phyloP scores from a whole-genome alignment of 2,113 vertebrate genomes.

The Gasterosteus nipponicus region DNA sequence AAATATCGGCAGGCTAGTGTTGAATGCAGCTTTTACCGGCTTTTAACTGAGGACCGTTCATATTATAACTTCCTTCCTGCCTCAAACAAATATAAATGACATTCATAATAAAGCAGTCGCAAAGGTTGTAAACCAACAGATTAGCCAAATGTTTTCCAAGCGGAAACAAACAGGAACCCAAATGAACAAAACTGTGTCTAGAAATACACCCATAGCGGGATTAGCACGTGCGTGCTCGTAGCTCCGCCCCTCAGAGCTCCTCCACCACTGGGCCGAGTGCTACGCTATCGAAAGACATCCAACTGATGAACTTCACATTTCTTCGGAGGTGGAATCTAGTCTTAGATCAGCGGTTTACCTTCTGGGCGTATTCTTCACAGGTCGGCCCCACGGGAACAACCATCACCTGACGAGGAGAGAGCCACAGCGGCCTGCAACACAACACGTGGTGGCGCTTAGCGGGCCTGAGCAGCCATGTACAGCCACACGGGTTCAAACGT shows the following conservation, averaged over 20 bases:
- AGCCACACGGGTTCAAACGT: no score
- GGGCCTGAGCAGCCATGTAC: background rate
- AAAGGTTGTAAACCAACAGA: background rate
- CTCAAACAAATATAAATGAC: no score
- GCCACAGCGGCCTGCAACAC: conserved; percentile 91
- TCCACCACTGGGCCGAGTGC: no score
- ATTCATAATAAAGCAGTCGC: background rate
- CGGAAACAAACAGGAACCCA: background rate
- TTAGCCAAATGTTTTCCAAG: background rate
- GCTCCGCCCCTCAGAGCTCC: no score
- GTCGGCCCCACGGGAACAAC: conserved; percentile 94
- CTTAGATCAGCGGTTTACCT: conserved; percentile 75
- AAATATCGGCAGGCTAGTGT: no score
- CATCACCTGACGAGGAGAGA: conserved; percentile 96
- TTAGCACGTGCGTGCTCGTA: background rate
- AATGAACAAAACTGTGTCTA: no score
- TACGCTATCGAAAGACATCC: no score
- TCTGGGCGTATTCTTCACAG: conserved; percentile 94
- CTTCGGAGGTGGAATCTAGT: no score
- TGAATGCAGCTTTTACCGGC: no score
- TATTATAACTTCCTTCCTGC: no score
- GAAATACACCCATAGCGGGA: background rate
- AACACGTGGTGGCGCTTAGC: conserved; percentile 11
- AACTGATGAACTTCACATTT: no score
- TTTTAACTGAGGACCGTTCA: no score